Base-by-base conservation (phyloP, 2,113 vertebrate genomes). In the Capreolus pygargus region DNA sequence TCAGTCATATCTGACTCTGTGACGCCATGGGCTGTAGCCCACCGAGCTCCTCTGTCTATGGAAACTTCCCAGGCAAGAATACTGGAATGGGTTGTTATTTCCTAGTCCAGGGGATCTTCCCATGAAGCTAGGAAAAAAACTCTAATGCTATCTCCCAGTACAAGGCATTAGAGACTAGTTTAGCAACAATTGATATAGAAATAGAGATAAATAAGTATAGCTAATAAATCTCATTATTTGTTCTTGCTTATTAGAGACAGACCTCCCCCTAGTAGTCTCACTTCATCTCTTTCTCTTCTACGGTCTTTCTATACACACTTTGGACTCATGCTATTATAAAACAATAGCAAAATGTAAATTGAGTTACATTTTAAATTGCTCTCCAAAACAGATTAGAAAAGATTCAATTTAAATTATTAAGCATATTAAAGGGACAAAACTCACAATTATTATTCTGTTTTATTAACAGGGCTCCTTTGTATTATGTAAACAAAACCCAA, bases 301-400 rank as follows among this genome's bases (percentile, higher is more conserved):
- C 8, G n/a, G 79, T 54, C 36, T 16, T 33, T 15, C 36, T 27
- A 45, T 6, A 36, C 50, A 83, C 23, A 47, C n/a, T 89, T 70
- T 89, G 14, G 47, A 90, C 27, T 54, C 28, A 28, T 3, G 0
- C 14, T 76, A 70, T 67, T 60, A 82, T 36, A 91, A 92, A 61
- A 64, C 28, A 96, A 50, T 88, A 94, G 82, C 12, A 93, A 43
- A 86, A 91, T 52, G 64, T 11, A 86, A 13, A 61, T 83, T 76
- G 21, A 97, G 55, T 70, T 97, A 89, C 2, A 55, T 47, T 94
- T 90, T 91, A 76, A 86, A 57, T 36, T 52, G 9, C 28, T 8
- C 55, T 92, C 79, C 92, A 92, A 97, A 96, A 91, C 12, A 83
- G 30, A 89, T 36, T 30, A 92, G 25, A 86, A 92, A 96, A 86